Evolutionary conservation across 2,888 invertebrate species (phyloP).

Genomic region (Synanthedon formicaeformis): DNA sequence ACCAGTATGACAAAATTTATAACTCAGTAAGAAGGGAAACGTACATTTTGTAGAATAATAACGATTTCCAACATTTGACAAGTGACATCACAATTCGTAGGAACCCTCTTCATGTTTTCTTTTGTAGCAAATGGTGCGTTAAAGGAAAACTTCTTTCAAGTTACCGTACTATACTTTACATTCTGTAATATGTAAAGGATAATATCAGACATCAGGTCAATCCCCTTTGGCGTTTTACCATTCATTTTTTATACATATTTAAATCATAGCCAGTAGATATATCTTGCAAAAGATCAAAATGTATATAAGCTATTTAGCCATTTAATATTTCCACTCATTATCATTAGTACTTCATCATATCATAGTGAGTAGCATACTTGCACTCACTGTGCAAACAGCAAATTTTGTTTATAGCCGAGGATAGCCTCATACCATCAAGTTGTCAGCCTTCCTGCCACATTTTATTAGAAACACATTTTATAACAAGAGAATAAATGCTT

Average conservation of each 20-base stretch:
- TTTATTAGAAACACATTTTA: too few species aligned
- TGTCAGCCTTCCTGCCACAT: too few species aligned
- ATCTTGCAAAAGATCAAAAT: too few species aligned
- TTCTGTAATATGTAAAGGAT: background rate
- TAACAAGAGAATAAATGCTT: too few species aligned
- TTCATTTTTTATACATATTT: background rate
- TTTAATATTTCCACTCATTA: too few species aligned
- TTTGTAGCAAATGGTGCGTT: slow-evolving; percentile 40
- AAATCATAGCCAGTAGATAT: too few species aligned
- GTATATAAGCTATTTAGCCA: too few species aligned
- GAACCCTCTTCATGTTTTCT: slow-evolving; percentile 41
- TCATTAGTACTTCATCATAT: too few species aligned
- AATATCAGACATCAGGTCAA: background rate
- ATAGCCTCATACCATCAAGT: too few species aligned
- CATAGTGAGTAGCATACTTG: too few species aligned
- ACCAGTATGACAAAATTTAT: background rate
- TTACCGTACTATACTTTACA: slow-evolving; percentile 12
- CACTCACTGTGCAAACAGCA: too few species aligned
- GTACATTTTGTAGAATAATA: slow-evolving; percentile 3
- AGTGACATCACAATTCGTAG: slow-evolving; percentile 46
- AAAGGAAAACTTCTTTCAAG: slow-evolving; percentile 30
- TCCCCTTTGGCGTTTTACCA: background rate
- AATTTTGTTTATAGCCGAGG: too few species aligned
- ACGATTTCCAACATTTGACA: slow-evolving; percentile 25
- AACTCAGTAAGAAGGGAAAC: background rate